Evolutionary conservation across 2,113 vertebrate species (phyloP).

Genomic region (Aptenodytes forsteri): DNA sequence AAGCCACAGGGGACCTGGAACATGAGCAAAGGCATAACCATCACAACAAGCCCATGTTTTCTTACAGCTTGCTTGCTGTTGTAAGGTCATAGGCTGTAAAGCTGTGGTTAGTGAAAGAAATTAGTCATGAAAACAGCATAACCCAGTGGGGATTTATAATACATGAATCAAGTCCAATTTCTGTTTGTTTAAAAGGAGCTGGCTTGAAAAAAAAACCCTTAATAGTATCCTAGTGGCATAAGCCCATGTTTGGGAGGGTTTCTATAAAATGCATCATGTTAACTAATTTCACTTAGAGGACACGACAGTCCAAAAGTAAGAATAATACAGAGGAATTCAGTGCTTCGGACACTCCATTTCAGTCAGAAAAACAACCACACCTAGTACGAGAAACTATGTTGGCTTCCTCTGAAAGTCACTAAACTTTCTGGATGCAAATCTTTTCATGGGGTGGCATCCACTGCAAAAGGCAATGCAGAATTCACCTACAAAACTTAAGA

Average conservation of each 20-base stretch:
- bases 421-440: not conserved
- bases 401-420: not conserved
- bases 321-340: not conserved
- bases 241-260: not conserved
- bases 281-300: not conserved
- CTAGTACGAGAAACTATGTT: not conserved
- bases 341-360: not conserved
- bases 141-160: conserved; percentile 64
- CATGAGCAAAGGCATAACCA: conserved; percentile 63
- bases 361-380: not conserved
- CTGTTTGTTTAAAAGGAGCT: conserved; percentile 65
- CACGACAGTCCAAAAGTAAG: not conserved
- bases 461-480: not conserved
- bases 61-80: conserved; percentile 61
- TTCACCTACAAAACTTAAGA: not conserved
- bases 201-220: not conserved
- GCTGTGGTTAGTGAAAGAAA: conserved; percentile 73
- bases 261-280: not conserved
- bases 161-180: conserved; percentile 53
- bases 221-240: not conserved
- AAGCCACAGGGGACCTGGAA: conserved; percentile 63
- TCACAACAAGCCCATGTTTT: conserved; percentile 70
- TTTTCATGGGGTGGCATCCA: not conserved
- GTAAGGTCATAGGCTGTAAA: conserved; percentile 70
- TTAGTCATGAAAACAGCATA: conserved; percentile 75